Conservation (phyloP, 1,140 invertebrate genomes). For the Drosophila kurseongensis region DNA sequence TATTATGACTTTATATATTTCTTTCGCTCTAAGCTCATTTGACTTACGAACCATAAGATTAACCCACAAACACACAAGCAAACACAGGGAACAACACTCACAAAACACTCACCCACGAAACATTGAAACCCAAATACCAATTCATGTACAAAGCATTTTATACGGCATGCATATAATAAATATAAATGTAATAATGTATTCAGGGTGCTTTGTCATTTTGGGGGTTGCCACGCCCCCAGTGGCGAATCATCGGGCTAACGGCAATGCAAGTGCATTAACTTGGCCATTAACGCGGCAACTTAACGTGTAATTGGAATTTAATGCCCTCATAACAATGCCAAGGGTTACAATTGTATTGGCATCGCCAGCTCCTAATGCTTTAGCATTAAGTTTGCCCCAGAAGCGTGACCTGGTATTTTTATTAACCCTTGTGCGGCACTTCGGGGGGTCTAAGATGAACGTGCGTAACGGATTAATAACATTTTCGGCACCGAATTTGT, state of each 20-base stretch:
- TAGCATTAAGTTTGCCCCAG: constrained; percentile 36
- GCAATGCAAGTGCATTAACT: constrained; percentile 65
- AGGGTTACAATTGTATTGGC: constrained; percentile 63
- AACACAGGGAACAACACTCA: constrained; percentile 24
- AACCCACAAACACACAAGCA: constrained; percentile 10
- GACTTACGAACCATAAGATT: constrained; percentile 32
- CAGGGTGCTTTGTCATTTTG: constrained; percentile 46
- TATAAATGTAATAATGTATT: constrained; percentile 58
- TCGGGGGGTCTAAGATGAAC: constrained; percentile 8
- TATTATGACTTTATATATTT: constrained; percentile 40
- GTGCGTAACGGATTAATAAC: neutral
- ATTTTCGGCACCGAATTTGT: constrained; percentile 1
- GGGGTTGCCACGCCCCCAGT: constrained; percentile 39
- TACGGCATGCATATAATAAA: constrained; percentile 45
- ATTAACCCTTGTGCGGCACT: constrained; percentile 24
- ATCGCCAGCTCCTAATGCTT: constrained; percentile 26
- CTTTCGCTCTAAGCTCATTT: constrained; percentile 24
- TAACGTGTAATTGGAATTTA: constrained; percentile 79
- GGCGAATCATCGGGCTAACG: constrained; percentile 34
- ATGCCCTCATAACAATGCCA: constrained; percentile 60
- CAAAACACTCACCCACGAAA: constrained; percentile 36
- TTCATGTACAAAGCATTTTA: constrained; percentile 58
- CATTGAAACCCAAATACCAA: constrained; percentile 33
- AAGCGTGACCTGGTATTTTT: constrained; percentile 48
- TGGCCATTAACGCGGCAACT: constrained; percentile 71